Evolutionary conservation across 2,888 invertebrate species (phyloP).

Genomic region (Drosophila monieri): DNA sequence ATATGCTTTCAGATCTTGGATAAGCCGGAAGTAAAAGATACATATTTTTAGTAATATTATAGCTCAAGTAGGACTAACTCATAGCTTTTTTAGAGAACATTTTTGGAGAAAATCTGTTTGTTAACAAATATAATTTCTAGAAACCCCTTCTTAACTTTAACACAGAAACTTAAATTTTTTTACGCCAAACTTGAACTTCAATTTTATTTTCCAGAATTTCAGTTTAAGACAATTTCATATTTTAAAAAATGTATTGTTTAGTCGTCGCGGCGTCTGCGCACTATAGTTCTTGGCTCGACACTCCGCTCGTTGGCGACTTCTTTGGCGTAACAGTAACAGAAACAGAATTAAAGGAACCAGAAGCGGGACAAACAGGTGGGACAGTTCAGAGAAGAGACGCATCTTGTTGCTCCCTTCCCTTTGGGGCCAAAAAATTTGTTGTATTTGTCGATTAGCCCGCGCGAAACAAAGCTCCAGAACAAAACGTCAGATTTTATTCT

Average conservation of each 20-base stretch:
- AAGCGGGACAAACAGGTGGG: constrained; percentile 4
- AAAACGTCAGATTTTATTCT: constrained; percentile 69
- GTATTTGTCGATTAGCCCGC: constrained; percentile 75
- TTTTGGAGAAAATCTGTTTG: no score
- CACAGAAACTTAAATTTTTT: no score
- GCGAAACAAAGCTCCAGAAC: constrained; percentile 75
- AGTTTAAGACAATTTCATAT: not conserved
- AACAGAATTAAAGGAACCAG: not conserved
- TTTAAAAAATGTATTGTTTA: constrained; percentile 5
- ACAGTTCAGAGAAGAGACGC: constrained; percentile 11
- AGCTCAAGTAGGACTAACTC: no score
- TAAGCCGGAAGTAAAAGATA: constrained; percentile 8
- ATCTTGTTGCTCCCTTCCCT: not conserved
- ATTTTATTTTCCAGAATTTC: not conserved
- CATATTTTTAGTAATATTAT: not conserved
- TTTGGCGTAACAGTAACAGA: constrained; percentile 31
- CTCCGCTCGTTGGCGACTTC: not conserved
- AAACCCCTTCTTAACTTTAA: no score
- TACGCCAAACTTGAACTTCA: no score
- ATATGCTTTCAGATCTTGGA: constrained; percentile 11
- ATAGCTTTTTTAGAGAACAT: no score
- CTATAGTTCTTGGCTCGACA: constrained; percentile 4
- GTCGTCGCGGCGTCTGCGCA: constrained; percentile 16
- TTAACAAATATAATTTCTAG: no score
- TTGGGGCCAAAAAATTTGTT: constrained; percentile 13